phyloP scores from a whole-genome alignment of 2,888 invertebrate species.

The Chirona hameri region DNA sequence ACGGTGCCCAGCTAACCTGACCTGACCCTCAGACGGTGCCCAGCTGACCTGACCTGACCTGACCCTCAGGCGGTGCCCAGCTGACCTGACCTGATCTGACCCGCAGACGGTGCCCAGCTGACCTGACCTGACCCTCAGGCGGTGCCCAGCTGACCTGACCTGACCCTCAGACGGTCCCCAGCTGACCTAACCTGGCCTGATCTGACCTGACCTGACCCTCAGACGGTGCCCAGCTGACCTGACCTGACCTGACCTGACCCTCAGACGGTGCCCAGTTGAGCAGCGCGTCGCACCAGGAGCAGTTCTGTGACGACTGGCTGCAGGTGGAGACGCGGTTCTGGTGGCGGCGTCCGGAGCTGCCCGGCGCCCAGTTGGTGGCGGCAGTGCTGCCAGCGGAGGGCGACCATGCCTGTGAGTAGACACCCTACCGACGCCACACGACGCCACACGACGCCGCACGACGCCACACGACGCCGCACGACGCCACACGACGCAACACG shows the following conservation, averaged over 20 bases:
- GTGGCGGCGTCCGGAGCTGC: neutral
- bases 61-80: too few species aligned
- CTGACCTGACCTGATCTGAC: too few species aligned
- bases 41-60: too few species aligned
- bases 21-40: neutral
- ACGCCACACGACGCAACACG: too few species aligned
- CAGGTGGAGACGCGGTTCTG: constrained; percentile 66
- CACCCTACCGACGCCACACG: too few species aligned
- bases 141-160: neutral
- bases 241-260: too few species aligned
- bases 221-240: too few species aligned
- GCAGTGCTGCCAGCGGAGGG: neutral
- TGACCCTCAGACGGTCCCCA: neutral
- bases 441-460: too few species aligned
- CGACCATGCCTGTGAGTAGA: neutral
- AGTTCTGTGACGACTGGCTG: constrained; percentile 88
- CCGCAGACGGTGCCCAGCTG: too few species aligned
- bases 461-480: too few species aligned
- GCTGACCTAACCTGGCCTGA: too few species aligned
- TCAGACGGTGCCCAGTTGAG: neutral
- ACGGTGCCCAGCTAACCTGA: neutral
- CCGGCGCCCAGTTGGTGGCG: neutral
- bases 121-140: too few species aligned
- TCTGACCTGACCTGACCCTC: neutral
- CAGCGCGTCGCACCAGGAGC: constrained; percentile 56